phyloP scores from a whole-genome alignment of 2,113 vertebrate genomes.

The Tragelaphus strepsiceros region DNA sequence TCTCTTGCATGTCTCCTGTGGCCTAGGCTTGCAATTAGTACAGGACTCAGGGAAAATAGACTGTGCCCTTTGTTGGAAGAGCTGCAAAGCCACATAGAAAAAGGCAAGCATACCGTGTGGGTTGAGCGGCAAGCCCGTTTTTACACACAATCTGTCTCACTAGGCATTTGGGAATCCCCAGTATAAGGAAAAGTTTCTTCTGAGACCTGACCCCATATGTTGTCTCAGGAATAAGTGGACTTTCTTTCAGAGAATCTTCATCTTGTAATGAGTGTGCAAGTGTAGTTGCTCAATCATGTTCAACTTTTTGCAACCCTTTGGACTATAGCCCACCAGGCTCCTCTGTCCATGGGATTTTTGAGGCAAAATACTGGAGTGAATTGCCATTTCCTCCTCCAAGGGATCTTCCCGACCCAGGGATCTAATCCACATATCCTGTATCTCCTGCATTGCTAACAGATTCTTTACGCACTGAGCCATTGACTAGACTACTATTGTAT shows the following conservation, averaged over 20 bases:
- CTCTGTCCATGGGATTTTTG: neutral
- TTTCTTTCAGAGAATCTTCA: neutral
- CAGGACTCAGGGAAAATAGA: neutral
- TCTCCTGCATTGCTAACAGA: neutral
- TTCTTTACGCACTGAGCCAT: neutral
- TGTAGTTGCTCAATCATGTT: neutral
- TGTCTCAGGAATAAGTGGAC: neutral
- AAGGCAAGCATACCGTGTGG: fast-evolving
- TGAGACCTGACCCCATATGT: neutral
- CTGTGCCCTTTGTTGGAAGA: neutral
- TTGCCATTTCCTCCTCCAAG: neutral
- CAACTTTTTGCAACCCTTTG: neutral
- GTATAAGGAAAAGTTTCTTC: neutral
- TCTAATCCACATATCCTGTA: neutral
- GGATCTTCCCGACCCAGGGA: neutral
- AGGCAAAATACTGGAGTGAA: neutral
- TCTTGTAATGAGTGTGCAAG: neutral
- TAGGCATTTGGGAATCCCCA: neutral
- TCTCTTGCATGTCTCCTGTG: neutral
- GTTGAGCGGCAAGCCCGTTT: neutral
- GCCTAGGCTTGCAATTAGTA: neutral
- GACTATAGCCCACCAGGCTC: neutral
- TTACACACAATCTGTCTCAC: neutral
- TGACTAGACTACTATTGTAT: neutral
- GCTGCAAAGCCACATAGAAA: neutral